Conservation (phyloP, 2,797 vertebrate species). For the Melanotaenia parkinsoni region DNA sequence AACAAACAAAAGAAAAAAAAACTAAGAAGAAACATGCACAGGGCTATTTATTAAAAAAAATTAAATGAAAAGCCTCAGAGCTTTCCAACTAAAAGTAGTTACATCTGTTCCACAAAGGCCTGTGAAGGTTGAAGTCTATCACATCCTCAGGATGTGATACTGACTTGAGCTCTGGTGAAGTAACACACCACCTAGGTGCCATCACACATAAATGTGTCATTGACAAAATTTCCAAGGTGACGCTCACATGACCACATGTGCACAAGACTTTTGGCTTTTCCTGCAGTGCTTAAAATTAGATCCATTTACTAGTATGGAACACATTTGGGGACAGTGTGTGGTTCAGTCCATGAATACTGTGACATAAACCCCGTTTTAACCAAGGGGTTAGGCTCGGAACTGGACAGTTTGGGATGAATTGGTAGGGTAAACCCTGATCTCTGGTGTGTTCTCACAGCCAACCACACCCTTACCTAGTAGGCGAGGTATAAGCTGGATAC, state of each 20-base stretch:
- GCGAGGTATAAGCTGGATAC: no score
- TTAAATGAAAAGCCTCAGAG: background rate
- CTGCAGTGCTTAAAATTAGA: background rate
- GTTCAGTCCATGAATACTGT: no score
- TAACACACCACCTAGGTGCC: conserved; percentile 72
- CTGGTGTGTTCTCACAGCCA: no score
- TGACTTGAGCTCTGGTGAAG: conserved; percentile 63
- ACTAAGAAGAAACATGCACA: background rate
- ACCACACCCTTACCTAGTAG: no score
- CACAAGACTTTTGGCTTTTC: conserved; percentile 2
- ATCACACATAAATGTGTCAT: conserved; percentile 30
- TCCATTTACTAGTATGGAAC: background rate
- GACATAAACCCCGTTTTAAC: no score
- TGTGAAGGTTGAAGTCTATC: conserved; percentile 29
- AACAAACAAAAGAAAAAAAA: background rate
- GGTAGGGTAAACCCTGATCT: no score
- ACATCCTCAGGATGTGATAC: conserved; percentile 62
- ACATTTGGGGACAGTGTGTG: background rate
- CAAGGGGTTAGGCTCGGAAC: no score
- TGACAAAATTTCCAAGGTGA: conserved; percentile 10
- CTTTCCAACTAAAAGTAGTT: background rate
- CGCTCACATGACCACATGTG: conserved; percentile 26
- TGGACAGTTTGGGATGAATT: no score
- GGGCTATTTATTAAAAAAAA: background rate
- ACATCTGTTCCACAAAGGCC: conserved; percentile 6